Percentiles rank a stretch among this genome's conserved stretches.
Evolutionary conservation across 2,113 vertebrate genomes (phyloP).

Genomic region (Monopterus albus): DNA sequence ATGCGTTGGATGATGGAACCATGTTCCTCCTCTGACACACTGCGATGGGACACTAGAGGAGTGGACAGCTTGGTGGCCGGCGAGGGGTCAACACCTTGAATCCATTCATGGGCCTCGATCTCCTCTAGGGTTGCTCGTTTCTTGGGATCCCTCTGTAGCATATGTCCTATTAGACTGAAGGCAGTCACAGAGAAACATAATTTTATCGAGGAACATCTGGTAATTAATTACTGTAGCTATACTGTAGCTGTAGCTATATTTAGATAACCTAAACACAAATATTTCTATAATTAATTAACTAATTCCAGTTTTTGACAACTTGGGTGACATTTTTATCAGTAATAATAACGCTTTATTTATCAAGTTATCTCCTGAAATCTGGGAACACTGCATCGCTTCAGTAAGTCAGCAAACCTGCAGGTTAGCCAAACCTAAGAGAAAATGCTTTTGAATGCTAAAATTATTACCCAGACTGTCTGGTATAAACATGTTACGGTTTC

Average conservation of each 20-base stretch:
- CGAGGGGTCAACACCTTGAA: constrained; percentile 96
- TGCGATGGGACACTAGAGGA: constrained; percentile 96
- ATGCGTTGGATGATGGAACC: constrained; percentile 97
- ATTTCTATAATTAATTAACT: too few relatives aligned
- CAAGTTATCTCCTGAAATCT: too few relatives aligned
- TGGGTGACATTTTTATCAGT: too few relatives aligned
- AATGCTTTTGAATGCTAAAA: too few relatives aligned
- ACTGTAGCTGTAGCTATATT: neutral
- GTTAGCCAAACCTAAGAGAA: too few relatives aligned
- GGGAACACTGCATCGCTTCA: too few relatives aligned
- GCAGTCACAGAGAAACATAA: constrained; percentile 3
- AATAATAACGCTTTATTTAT: too few relatives aligned
- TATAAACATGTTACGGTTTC: too few relatives aligned
- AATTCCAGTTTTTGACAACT: too few relatives aligned
- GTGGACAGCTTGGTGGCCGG: constrained; percentile 97
- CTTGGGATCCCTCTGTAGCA: constrained; percentile 97
- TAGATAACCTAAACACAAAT: too few relatives aligned
- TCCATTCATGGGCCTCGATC: constrained; percentile 93
- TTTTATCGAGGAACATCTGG: constrained; percentile 3
- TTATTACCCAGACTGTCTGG: too few relatives aligned
- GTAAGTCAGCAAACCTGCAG: too few relatives aligned
- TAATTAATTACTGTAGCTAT: neutral
- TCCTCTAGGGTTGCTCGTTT: constrained; percentile 92
- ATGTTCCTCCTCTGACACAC: constrained; percentile 96
- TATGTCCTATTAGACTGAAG: constrained; percentile 92